phyloP scores from a whole-genome alignment of 2,888 invertebrate genomes.

The Drosophila gaucha region DNA sequence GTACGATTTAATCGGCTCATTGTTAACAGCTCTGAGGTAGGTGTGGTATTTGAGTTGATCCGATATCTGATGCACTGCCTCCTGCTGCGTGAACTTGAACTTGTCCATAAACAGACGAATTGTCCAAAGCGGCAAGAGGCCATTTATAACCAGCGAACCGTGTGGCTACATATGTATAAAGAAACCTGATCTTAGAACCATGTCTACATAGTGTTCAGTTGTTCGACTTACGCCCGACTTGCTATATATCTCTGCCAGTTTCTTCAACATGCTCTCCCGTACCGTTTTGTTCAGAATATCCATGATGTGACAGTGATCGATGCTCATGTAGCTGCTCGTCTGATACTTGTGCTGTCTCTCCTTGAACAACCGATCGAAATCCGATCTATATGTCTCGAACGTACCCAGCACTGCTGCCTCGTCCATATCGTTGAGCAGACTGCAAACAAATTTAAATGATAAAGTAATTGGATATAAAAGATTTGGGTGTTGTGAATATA shows the following conservation, averaged over 20 bases:
- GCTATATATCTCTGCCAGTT: slow-evolving; percentile 41
- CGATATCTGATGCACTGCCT: slow-evolving; percentile 73
- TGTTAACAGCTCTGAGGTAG: slow-evolving; percentile 56
- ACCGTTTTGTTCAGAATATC: slow-evolving; percentile 59
- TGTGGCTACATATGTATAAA: slow-evolving; percentile 61
- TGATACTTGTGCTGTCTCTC: slow-evolving; percentile 45
- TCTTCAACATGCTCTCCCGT: slow-evolving; percentile 60
- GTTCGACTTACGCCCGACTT: slow-evolving; percentile 43
- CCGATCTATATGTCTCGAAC: slow-evolving; percentile 44
- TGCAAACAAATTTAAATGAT: slow-evolving; percentile 12
- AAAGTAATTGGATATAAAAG: too few species aligned
- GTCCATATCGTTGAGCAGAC: slow-evolving; percentile 57
- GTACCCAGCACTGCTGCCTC: slow-evolving; percentile 45
- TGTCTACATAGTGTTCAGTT: not conserved
- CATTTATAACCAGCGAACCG: slow-evolving; percentile 74
- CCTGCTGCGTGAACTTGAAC: slow-evolving; percentile 59
- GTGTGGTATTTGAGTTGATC: slow-evolving; percentile 71
- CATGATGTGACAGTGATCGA: slow-evolving; percentile 64
- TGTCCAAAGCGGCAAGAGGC: slow-evolving; percentile 81
- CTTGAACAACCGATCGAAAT: slow-evolving; percentile 60
- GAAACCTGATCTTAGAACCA: not conserved
- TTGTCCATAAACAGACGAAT: slow-evolving; percentile 79
- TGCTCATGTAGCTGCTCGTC: slow-evolving; percentile 43
- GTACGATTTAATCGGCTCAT: slow-evolving; percentile 49
- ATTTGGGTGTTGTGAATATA: too few species aligned